These are phyloP conservation scores for Limenitis camilla DNA, from an alignment of 2,888 invertebrate species.

Conservation along the genomic window DNA sequence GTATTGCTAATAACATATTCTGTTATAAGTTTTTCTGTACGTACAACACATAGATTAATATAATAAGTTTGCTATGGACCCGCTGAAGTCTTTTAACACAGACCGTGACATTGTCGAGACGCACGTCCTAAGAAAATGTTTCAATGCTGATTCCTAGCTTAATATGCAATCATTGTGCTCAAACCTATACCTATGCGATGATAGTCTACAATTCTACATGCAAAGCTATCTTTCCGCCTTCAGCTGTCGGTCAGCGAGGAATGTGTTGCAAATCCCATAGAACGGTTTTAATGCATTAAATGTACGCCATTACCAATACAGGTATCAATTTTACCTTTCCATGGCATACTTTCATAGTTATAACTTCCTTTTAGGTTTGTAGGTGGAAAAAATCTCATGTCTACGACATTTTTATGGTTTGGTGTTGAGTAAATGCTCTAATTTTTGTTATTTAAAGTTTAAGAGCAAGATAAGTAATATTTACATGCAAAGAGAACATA, in stretches of 20 bases:
- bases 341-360: constrained; percentile 21
- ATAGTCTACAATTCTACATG: constrained; percentile 24
- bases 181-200: constrained; percentile 14
- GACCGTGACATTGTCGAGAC: not conserved
- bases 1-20: too few relatives aligned
- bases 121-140: constrained; percentile 6
- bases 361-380: constrained; percentile 22
- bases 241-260: constrained; percentile 30
- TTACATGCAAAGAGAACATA: not conserved
- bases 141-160: constrained; percentile 13
- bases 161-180: constrained; percentile 20
- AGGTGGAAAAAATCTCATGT: constrained; percentile 14
- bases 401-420: constrained; percentile 4
- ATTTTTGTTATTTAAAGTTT: too few relatives aligned
- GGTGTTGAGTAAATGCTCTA: constrained; percentile 2
- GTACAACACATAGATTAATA: too few relatives aligned
- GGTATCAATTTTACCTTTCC: constrained; percentile 23
- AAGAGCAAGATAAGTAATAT: too few relatives aligned
- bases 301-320: constrained; percentile 18
- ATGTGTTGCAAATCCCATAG: constrained; percentile 21
- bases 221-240: constrained; percentile 23
- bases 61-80: too few relatives aligned
- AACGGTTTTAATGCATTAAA: constrained; percentile 20
- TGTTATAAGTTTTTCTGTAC: too few relatives aligned
- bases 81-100: not conserved